These are phyloP conservation scores for Apteryx mantelli DNA, from an alignment of 2,113 vertebrate genomes.

Conservation along the genomic window DNA sequence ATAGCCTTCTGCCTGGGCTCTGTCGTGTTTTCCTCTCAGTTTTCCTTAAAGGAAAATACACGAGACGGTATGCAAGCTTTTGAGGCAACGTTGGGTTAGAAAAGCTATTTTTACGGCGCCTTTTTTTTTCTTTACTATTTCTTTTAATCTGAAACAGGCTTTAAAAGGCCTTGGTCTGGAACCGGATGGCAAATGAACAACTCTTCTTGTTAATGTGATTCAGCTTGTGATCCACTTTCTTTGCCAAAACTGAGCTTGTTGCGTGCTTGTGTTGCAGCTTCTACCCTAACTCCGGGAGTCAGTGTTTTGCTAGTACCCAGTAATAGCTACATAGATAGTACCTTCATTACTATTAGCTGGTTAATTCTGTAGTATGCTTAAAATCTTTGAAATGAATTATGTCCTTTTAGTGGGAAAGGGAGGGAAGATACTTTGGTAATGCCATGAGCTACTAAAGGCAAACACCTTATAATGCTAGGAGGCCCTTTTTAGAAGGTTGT, in stretches of 20 bases:
- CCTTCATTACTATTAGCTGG: fast-evolving
- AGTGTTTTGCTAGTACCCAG: fast-evolving
- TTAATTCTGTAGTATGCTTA: not conserved
- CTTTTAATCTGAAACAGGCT: fast-evolving
- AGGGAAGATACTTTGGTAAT: not conserved
- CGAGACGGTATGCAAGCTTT: fast-evolving
- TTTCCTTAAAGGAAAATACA: fast-evolving
- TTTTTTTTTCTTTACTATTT: fast-evolving
- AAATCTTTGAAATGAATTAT: fast-evolving
- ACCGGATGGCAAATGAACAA: fast-evolving
- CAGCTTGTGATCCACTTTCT: too few species aligned
- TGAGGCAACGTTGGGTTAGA: fast-evolving
- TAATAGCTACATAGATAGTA: fast-evolving
- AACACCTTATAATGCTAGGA: fast-evolving
- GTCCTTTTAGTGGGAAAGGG: not conserved
- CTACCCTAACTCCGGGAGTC: not conserved
- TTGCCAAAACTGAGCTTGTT: fast-evolving
- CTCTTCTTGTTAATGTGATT: fast-evolving
- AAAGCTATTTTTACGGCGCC: fast-evolving
- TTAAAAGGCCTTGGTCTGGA: not conserved
- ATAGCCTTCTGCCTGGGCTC: too few species aligned
- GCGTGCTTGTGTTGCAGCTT: not conserved
- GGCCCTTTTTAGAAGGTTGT: fast-evolving
- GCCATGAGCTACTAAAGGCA: fast-evolving
- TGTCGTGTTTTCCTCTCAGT: fast-evolving